Percentiles rank a stretch among this genome's conserved stretches.
Evolutionary conservation across 2,888 invertebrate species (phyloP).

Genomic region (Sericinus montela): DNA sequence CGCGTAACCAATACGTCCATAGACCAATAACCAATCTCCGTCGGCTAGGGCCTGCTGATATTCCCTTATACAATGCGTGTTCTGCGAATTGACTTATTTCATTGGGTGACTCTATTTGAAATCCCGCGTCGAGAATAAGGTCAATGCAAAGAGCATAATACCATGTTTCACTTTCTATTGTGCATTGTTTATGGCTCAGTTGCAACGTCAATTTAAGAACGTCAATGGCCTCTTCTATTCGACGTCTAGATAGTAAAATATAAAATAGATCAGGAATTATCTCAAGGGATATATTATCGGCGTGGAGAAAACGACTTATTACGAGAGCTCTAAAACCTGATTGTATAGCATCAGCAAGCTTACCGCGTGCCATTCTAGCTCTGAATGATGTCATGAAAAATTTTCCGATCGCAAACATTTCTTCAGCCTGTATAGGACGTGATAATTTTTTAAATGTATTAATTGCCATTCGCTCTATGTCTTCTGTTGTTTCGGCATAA

Average conservation of each 20-base stretch:
- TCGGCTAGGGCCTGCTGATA: slow-evolving; percentile 39
- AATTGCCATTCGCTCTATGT: slow-evolving; percentile 54
- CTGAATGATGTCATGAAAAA: slow-evolving; percentile 63
- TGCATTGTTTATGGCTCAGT: slow-evolving; percentile 36
- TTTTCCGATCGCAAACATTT: slow-evolving; percentile 65
- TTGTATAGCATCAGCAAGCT: slow-evolving; percentile 47
- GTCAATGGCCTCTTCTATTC: slow-evolving; percentile 71
- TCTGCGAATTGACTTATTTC: slow-evolving; percentile 64
- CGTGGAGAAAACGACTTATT: slow-evolving; percentile 61
- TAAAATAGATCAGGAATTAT: slow-evolving; percentile 69
- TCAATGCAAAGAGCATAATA: slow-evolving; percentile 80
- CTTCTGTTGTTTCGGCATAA: slow-evolving; percentile 46
- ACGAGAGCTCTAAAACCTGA: slow-evolving; percentile 62
- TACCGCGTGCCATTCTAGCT: slow-evolving; percentile 53
- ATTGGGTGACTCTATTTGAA: slow-evolving; percentile 68
- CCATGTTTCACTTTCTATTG: slow-evolving; percentile 61
- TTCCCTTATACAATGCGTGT: slow-evolving; percentile 42
- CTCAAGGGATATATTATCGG: slow-evolving; percentile 55
- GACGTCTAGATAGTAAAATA: slow-evolving; percentile 55
- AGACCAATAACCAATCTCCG: slow-evolving; percentile 54
- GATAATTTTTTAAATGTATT: slow-evolving; percentile 41
- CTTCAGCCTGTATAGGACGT: slow-evolving; percentile 55
- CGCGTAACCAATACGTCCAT: slow-evolving; percentile 68
- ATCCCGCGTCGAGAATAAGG: slow-evolving; percentile 77
- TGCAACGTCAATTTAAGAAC: slow-evolving; percentile 52